phyloP scores from a whole-genome alignment of 2,113 vertebrate genomes.

The Petromus typicus region DNA sequence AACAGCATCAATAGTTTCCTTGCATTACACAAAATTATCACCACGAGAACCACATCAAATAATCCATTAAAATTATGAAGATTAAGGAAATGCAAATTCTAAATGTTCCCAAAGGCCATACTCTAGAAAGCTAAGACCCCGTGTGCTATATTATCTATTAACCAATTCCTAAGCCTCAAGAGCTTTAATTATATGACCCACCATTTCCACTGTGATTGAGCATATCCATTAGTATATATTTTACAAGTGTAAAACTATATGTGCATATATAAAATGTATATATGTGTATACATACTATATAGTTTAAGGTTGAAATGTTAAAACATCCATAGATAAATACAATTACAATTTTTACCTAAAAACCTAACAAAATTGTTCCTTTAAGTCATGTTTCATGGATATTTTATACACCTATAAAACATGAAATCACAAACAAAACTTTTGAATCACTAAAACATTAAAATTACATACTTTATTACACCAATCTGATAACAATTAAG shows the following conservation, averaged over 20 bases:
- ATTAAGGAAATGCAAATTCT: conserved; percentile 47
- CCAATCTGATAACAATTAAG: neutral
- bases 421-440: neutral
- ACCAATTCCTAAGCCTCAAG: neutral
- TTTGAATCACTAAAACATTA: neutral
- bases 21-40: conserved; percentile 62
- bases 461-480: conserved; percentile 34
- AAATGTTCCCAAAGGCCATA: conserved; percentile 2
- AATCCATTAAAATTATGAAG: conserved; percentile 62
- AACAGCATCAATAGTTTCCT: conserved; percentile 42
- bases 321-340: neutral
- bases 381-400: neutral
- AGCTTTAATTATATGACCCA: neutral
- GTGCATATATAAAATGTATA: neutral
- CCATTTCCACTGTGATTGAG: neutral
- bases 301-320: conserved; percentile 8
- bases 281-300: neutral
- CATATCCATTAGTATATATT: neutral
- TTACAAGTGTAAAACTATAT: neutral
- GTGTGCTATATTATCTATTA: neutral
- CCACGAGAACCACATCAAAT: conserved; percentile 4
- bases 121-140: conserved; percentile 26
- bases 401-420: neutral
- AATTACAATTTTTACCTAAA: conserved; percentile 27
- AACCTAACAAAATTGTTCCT: neutral